phyloP scores from a whole-genome alignment of 92 coral and sea anemone genomes.

The Parazoanthus atlanticus region DNA sequence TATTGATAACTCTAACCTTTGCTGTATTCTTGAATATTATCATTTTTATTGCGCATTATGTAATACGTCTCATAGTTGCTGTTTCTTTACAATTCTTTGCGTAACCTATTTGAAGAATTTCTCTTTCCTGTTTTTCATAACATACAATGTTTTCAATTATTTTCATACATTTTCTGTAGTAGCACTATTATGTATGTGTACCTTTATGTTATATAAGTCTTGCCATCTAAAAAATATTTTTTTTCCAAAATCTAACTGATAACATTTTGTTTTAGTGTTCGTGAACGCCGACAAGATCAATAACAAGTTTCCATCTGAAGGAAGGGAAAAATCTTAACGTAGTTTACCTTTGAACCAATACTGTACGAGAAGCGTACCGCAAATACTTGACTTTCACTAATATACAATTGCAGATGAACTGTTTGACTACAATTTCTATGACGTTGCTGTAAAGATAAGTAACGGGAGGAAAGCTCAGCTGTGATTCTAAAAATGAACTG shows the following conservation, averaged over 20 bases:
- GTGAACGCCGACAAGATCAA: not conserved
- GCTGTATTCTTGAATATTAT: no score
- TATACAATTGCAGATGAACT: not conserved
- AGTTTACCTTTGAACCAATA: not conserved
- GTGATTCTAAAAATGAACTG: conserved; percentile 8
- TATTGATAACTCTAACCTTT: no score
- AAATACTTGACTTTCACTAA: no score
- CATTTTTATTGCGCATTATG: no score
- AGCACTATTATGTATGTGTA: no score
- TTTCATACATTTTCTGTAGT: no score
- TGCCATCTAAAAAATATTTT: not conserved
- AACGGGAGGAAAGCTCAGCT: not conserved
- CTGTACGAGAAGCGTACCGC: not conserved
- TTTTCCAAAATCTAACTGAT: not conserved
- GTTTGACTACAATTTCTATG: not conserved
- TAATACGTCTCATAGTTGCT: no score
- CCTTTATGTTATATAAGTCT: not conserved
- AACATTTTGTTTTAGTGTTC: not conserved
- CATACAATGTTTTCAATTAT: no score
- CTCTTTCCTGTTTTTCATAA: no score
- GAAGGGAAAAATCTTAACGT: not conserved
- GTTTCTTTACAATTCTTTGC: no score
- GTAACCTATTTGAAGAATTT: no score
- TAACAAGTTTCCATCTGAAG: not conserved
- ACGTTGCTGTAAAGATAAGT: not conserved